Evolutionary conservation across 2,797 vertebrate species (phyloP), one percentile per base, ranked within the genome.

Genomic region (Bradypus variegatus): DNA sequence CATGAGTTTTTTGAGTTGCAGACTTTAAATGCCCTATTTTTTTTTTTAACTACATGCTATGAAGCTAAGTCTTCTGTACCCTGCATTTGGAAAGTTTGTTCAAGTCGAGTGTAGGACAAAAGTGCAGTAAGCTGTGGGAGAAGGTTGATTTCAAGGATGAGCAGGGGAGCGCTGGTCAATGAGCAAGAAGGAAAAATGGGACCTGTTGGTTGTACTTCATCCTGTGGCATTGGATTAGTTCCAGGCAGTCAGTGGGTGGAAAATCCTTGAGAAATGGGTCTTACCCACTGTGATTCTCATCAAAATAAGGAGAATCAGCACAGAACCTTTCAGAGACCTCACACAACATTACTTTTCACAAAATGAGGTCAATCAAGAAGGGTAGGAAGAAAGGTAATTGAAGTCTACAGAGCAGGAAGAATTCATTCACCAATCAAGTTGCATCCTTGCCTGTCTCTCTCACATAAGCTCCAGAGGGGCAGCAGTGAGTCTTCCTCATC

Each of bases 191-290:
- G 60, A 36, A 92, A 78, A 73, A 41, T 14, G 16, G 33, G 27
- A 86, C n/a, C 29, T 19, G 50, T n/a, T 70, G 91, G 18, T 21
- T 88, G 21, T 73, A 36, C 67, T 93, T 82, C 19, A 48, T 69
- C 33, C 80, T 48, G 55, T 55, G 33, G 36, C 69, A 38, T 65
- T 89, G 53, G n/a, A 31, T 69, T 81, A 11, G n/a, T 73, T 88
- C 48, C 21, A 85, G 38, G 76, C 38, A 81, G 38, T 58, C 50
- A 91, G 62, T 60, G 50, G 73, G 82, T 85, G 45, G 81, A 69
- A 95, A 67, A 48, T 41, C 75, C 73, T 72, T 85, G 53, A 84
- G 79, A 83, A 83, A n/a, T 94, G 88, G 50, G 36, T 89, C 38
- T 79, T 79, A 31, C 6, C 45, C 8, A 73, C 60, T 27, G 67